phyloP scores from a whole-genome alignment of 2,888 invertebrate genomes.

The Serripes groenlandicus region DNA sequence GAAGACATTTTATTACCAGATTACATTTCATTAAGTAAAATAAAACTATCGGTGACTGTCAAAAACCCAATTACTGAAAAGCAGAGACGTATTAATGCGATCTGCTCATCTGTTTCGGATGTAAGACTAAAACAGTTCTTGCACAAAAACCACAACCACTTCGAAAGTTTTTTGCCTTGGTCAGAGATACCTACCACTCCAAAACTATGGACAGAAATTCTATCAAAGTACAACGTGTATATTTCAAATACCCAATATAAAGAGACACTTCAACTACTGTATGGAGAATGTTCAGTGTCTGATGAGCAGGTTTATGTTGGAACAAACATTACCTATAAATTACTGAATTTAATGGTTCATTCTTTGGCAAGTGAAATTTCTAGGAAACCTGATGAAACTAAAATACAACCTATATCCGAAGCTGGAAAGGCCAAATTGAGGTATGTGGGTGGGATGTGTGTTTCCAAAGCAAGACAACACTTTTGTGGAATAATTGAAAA shows the following conservation, averaged over 20 bases:
- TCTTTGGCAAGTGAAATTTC: background rate
- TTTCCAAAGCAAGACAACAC: slow-evolving; percentile 38
- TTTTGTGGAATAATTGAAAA: slow-evolving; percentile 10
- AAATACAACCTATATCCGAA: slow-evolving; percentile 21
- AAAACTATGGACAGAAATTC: slow-evolving; percentile 17
- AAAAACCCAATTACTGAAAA: background rate
- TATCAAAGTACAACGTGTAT: slow-evolving; percentile 10
- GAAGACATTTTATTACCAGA: slow-evolving; percentile 20
- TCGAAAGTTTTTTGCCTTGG: slow-evolving; percentile 14
- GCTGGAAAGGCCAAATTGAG: slow-evolving; percentile 42
- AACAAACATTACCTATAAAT: slow-evolving; percentile 15
- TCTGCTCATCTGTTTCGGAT: slow-evolving; percentile 19
- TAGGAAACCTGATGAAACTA: background rate
- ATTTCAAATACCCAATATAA: slow-evolving; percentile 8
- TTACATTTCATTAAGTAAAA: slow-evolving; percentile 9
- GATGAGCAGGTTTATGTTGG: slow-evolving; percentile 15
- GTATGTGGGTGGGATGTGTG: slow-evolving; percentile 54
- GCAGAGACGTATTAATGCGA: slow-evolving; percentile 8
- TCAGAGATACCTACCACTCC: slow-evolving; percentile 10
- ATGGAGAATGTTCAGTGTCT: slow-evolving; percentile 17
- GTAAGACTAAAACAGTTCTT: background rate
- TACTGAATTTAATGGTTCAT: background rate
- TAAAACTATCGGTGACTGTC: background rate
- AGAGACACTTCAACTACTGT: background rate
- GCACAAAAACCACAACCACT: slow-evolving; percentile 2